phyloP scores from a whole-genome alignment of 2,888 invertebrate species.

The Tenthredo notha region DNA sequence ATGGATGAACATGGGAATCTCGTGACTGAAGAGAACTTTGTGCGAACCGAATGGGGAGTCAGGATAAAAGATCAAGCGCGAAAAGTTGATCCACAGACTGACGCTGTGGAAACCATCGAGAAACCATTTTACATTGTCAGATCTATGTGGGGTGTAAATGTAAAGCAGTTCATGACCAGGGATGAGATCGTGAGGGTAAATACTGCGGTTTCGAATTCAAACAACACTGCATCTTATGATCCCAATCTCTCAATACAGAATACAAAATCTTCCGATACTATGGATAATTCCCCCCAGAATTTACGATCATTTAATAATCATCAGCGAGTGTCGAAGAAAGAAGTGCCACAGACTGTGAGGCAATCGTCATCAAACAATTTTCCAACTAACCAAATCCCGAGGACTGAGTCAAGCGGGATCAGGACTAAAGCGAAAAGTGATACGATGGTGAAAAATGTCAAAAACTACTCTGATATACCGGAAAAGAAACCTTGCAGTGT shows the following conservation, averaged over 20 bases:
- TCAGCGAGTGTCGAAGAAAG: not conserved
- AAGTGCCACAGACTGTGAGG: not conserved
- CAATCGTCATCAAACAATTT: not conserved
- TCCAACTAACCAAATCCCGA: not conserved
- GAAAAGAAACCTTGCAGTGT: not conserved
- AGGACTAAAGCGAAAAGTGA: not conserved
- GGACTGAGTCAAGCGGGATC: not conserved
- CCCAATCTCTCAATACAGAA: not conserved
- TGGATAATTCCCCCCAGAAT: not conserved
- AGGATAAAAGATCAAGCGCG: constrained; percentile 59
- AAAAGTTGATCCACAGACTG: constrained; percentile 35
- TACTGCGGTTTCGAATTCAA: not conserved
- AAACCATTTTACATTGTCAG: constrained; percentile 58
- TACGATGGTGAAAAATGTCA: not conserved
- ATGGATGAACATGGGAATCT: constrained; percentile 36
- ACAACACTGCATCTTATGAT: not conserved
- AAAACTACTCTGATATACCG: not conserved
- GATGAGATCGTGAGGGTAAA: constrained; percentile 21
- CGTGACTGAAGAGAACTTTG: constrained; percentile 56
- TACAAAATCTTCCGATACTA: not conserved
- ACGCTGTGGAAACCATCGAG: constrained; percentile 47
- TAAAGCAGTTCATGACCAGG: constrained; percentile 48
- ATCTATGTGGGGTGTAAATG: constrained; percentile 62
- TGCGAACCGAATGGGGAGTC: constrained; percentile 65
- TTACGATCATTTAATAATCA: not conserved